Evolutionary conservation across 92 coral and sea anemone genomes (phyloP), one percentile per base, ranked within the genome.

Genomic region (Chrysogorgia sp.): DNA sequence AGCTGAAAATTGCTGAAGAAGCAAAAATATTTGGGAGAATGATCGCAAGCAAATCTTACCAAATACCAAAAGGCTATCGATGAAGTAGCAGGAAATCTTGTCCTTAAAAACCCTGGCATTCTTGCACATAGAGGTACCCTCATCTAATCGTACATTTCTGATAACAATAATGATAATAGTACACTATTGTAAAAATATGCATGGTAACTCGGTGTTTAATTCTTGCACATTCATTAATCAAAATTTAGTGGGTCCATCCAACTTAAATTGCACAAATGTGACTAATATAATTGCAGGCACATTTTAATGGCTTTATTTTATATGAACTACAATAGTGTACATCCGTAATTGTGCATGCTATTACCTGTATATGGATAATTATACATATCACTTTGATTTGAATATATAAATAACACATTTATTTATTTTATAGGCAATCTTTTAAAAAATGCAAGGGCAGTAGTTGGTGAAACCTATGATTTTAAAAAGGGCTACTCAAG

Each of bases 21-120:
- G 63, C 63, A 10, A 56, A 56, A 56, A 13, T 56, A 10, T 56
- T 10, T 56, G 63, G 63, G 26, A 56, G 21, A 21, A 56, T 23
- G 19, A 10, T 8, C 19, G 9, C 9, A 56, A 10, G n/a, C n/a
- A n/a, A n/a, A 23, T 56, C 63, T 56, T 21, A 77, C 78, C 57
- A 71, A 77, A 14, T 69, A 84, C 67, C 87, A 84, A 78, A 77
- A 26, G 56, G 87, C 87, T 48, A 61, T 84, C 45, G 77, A 84
- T 71, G 77, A 84, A 76, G 84, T 71, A 25, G 77, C 87, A 40
- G 87, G 84, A 55, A 76, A 43, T 15, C 65, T 84, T 84, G 84
- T 79, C 43, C 17, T 52, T 33, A 52, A 45, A 67, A 61, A 79
- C 35, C 87, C 87, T 50, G 64, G 66, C 61, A 71, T 84, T 60